phyloP scores from a whole-genome alignment of 2,113 vertebrate genomes.

The Rhabdornis inornatus region DNA sequence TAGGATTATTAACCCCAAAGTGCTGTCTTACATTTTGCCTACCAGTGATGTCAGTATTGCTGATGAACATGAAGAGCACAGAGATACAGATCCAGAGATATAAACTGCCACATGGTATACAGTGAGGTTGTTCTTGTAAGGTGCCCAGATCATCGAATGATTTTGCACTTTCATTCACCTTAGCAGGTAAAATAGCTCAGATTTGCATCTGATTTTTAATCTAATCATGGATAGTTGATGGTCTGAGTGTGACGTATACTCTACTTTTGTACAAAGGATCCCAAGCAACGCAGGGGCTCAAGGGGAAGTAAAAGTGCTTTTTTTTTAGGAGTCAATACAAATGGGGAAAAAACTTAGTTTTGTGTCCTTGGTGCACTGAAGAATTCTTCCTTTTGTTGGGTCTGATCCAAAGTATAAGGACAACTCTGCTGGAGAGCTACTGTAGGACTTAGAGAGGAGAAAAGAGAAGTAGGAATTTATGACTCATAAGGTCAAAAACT shows the following conservation, averaged over 20 bases:
- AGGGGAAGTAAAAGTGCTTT: background rate
- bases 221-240: background rate
- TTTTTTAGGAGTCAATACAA: background rate
- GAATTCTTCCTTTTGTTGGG: background rate
- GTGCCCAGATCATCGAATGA: background rate
- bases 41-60: background rate
- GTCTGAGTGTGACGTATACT: background rate
- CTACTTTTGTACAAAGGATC: background rate
- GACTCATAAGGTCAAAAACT: background rate
- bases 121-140: background rate
- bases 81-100: background rate
- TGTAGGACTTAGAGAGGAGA: background rate
- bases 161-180: background rate
- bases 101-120: background rate
- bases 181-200: background rate
- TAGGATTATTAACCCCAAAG: background rate
- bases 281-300: fast-evolving
- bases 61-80: background rate
- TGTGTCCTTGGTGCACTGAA: background rate
- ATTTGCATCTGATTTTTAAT: background rate
- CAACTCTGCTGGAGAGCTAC: background rate
- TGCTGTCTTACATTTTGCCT: background rate
- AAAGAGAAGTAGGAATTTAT: background rate
- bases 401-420: background rate
- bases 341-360: background rate